These are phyloP conservation scores for Yoshiicerus persimilis DNA, from an alignment of 1,140 invertebrate genomes.

Conservation along the genomic window DNA sequence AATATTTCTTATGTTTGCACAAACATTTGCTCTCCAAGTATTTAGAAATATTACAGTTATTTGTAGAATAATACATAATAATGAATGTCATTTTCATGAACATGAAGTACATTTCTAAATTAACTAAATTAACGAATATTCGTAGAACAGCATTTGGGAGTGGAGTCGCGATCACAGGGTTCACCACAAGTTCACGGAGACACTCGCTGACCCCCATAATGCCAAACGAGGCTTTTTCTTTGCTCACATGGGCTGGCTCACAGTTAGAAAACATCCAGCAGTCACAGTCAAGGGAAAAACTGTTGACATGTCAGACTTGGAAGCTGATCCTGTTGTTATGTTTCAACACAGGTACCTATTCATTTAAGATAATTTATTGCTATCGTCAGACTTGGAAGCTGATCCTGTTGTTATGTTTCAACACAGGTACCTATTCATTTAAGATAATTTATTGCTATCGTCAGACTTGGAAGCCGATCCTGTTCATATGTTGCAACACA, in stretches of 20 bases:
- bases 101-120: too few species aligned
- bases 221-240: constrained; percentile 94
- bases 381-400: constrained; percentile 59
- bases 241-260: constrained; percentile 89
- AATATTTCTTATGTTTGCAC: neutral
- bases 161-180: constrained; percentile 93
- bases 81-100: too few species aligned
- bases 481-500: too few species aligned
- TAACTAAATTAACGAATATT: too few species aligned
- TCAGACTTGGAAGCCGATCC: too few species aligned
- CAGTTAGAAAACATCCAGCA: constrained; percentile 72
- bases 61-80: too few species aligned
- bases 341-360: constrained; percentile 66
- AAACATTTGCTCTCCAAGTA: neutral
- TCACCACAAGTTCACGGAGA: constrained; percentile 95
- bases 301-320: constrained; percentile 62
- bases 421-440: constrained; percentile 65
- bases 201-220: constrained; percentile 94
- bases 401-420: constrained; percentile 63
- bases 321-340: constrained; percentile 60
- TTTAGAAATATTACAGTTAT: too few species aligned
- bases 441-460: too few species aligned
- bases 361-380: too few species aligned
- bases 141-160: constrained; percentile 84
- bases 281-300: constrained; percentile 3